Evolutionary conservation across 2,113 vertebrate species (phyloP).

Genomic region (Marmota monax): DNA sequence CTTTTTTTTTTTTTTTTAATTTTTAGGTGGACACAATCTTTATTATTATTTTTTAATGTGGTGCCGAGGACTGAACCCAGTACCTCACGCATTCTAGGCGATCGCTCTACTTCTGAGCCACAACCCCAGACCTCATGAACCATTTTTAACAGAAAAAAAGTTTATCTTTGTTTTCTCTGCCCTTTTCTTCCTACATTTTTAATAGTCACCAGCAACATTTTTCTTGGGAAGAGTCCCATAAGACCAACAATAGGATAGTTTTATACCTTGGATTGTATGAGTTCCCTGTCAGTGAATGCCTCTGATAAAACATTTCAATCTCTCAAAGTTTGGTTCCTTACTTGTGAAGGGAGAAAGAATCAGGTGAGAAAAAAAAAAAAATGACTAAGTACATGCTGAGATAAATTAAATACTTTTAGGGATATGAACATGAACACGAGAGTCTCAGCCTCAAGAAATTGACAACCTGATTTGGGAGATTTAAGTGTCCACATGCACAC

Average conservation of each 20-base stretch:
- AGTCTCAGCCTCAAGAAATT: not conserved
- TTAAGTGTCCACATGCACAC: not conserved
- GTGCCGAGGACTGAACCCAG: no score
- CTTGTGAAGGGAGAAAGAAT: not conserved
- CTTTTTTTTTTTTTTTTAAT: no score
- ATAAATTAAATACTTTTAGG: not conserved
- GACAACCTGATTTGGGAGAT: not conserved
- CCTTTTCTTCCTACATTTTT: not conserved
- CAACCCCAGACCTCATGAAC: no score
- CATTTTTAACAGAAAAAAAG: conserved; percentile 15
- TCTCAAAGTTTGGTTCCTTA: not conserved
- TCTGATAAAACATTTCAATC: not conserved
- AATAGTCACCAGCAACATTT: not conserved
- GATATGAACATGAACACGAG: not conserved
- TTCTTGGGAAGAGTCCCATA: not conserved
- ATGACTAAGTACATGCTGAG: not conserved
- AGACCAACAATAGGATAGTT: not conserved
- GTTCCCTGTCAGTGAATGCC: not conserved
- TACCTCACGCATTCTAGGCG: no score
- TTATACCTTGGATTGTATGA: not conserved
- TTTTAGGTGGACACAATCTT: no score
- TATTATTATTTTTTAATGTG: no score
- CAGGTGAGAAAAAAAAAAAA: not conserved
- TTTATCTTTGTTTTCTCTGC: conserved; percentile 16
- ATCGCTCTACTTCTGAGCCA: no score